Evolutionary conservation across 2,888 invertebrate genomes (phyloP).

Genomic region (Microplitis manilae): DNA sequence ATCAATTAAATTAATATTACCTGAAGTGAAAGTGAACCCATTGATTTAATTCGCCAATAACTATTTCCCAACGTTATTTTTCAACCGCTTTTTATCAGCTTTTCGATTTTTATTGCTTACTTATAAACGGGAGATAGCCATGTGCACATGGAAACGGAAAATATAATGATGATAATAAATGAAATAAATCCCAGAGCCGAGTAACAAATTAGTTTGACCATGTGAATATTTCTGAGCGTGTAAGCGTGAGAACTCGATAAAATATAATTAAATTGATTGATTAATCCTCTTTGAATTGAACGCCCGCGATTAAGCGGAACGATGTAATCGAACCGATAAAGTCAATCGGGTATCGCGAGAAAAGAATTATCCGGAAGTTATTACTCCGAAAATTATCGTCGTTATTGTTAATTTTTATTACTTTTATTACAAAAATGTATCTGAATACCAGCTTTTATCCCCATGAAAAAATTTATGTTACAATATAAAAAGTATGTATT

Average conservation of each 20-base stretch:
- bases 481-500: too few relatives aligned
- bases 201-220: conserved; percentile 7
- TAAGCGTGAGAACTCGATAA: conserved; percentile 31
- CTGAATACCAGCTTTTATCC: too few relatives aligned
- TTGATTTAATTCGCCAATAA: conserved; percentile 17
- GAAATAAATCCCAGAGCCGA: background rate
- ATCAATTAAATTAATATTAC: conserved; percentile 31
- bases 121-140: background rate
- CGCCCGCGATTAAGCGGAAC: conserved; percentile 23
- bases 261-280: conserved; percentile 31
- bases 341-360: conserved; percentile 31
- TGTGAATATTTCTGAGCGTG: conserved; percentile 8
- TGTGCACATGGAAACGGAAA: background rate
- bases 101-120: conserved; percentile 8
- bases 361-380: conserved; percentile 35
- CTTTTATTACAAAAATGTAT: too few relatives aligned
- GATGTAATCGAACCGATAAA: conserved; percentile 31
- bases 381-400: conserved; percentile 14
- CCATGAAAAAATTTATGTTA: too few relatives aligned
- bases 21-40: conserved; percentile 30
- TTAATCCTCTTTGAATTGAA: conserved; percentile 26
- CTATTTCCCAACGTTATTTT: conserved; percentile 6
- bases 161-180: background rate
- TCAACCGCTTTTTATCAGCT: background rate
- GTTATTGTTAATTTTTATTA: background rate